phyloP scores from a whole-genome alignment of 2,888 invertebrate species.

The Dendrolimus houi region DNA sequence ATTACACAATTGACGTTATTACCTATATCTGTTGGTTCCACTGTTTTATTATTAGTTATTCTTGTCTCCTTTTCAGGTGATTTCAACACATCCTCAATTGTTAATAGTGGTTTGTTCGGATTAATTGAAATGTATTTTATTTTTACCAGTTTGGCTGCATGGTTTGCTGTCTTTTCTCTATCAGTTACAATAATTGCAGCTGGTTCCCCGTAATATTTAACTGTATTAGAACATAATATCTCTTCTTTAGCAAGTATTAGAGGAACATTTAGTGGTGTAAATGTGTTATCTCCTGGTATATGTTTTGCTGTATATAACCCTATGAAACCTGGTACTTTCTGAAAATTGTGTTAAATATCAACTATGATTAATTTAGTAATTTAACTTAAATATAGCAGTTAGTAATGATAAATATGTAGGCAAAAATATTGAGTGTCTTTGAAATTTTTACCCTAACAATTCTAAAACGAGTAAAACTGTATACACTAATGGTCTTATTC shows the following conservation, averaged over 20 bases:
- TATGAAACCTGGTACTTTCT: slow-evolving; percentile 79
- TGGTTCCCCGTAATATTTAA: slow-evolving; percentile 79
- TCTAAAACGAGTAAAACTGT: too few species aligned
- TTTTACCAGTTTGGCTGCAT: slow-evolving; percentile 72
- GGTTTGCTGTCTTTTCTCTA: slow-evolving; percentile 66
- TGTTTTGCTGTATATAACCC: slow-evolving; percentile 79
- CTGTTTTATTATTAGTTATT: slow-evolving; percentile 27
- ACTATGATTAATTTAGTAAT: too few species aligned
- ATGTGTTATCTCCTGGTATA: slow-evolving; percentile 79
- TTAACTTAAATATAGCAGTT: too few species aligned
- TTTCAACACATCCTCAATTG: slow-evolving; percentile 44
- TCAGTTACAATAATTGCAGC: slow-evolving; percentile 79
- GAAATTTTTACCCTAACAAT: too few species aligned
- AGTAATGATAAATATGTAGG: too few species aligned
- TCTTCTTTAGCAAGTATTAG: slow-evolving; percentile 39
- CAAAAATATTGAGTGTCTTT: too few species aligned
- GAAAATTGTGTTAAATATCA: slow-evolving; percentile 12
- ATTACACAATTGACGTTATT: slow-evolving; percentile 55
- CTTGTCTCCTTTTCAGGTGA: slow-evolving; percentile 42
- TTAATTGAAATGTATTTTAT: slow-evolving; percentile 55
- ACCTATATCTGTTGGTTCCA: slow-evolving; percentile 48
- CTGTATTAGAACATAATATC: slow-evolving; percentile 49
- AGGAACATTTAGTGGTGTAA: slow-evolving; percentile 44
- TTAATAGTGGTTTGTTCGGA: slow-evolving; percentile 39
- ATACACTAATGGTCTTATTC: too few species aligned